Base-by-base conservation (phyloP, 2,113 vertebrate species). In the Lampris megalopsis region DNA sequence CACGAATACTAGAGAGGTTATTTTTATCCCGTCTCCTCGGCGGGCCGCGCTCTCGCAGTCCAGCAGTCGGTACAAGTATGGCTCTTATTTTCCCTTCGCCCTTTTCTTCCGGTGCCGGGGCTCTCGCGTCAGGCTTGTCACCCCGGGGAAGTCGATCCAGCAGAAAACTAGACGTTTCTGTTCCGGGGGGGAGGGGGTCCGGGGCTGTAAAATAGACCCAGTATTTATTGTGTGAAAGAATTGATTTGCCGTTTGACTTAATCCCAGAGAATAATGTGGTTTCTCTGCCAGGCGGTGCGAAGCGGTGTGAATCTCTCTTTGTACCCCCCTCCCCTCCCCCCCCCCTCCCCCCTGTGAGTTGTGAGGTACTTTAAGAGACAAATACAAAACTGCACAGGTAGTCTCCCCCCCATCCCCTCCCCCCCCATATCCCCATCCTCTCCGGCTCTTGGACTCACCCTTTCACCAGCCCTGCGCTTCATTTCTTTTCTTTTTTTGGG, bases 381-480 rank as follows among this genome's bases (percentile, higher is more conserved):
- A 89, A 90, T 83, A 92, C 84, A 86, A 79, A 76, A 88, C 90
- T 92, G 89, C 84, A 92, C 89, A 82, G 83, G 67, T 87, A 82
- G 90, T 88, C 84, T 91, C 87, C 68, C 72, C 69, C 56, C 68
- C 68, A 85, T 83, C 82, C 83, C 85, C 79, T 86, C 59, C 24
- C 42, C 66, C 47, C 82, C 77, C 82, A 35, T 81, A 42, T 81
- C 60, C 43, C 36, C 75, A 49, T 85, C 61, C 4, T 87, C 59
- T 24, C 24, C 24, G 24, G 24, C 24, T 24, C 24, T 24, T 24
- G 24, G 24, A 24, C 24, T 41, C 43, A 13, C 66, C 57, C 57
- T 66, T 69, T 80, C 70, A 53, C 66, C 81, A 78, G 66, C 80
- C 69, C 80, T 66, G 75, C 74, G 63, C 71, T 67, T n/a, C 35